Evolutionary conservation across 2,888 invertebrate genomes (phyloP), one percentile per base, ranked within the genome.

Genomic region (Muschampia plurimacula): DNA sequence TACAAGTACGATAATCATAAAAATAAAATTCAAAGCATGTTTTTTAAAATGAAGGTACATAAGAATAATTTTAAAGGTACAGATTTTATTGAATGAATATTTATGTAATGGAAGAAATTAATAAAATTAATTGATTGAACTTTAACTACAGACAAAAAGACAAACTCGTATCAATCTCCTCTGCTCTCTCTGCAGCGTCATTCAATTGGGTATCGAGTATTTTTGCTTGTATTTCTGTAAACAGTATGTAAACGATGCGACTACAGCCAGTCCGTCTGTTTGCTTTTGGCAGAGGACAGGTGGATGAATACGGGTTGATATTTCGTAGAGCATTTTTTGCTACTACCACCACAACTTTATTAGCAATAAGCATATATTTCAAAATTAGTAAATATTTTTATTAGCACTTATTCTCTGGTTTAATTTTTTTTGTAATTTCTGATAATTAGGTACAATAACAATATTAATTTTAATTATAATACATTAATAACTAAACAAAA

Each of bases 171-270:
- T 8, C 8, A 64, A 52, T 15, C 63, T 49, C 64, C 36, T 72
- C 44, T 62, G 63, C 46, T 44, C 72, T 57, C 67, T 64, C 72
- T 44, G 55, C 72, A 36, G 39, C 44, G 39, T 7, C 15, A 77
- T 76, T 75, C 77, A 74, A 78, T 76, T 74, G 74, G 77, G 80
- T 78, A 81, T 80, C 73, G 80, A 75, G 78, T 69, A 78, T 80
- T 83, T 83, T 84, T 83, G 83, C 82, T 90, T 84, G 79, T 90
- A 80, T 91, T 88, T 90, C 85, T 89, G 91, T 89, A 89, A 92
- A 92, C 87, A 90, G 85, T 89, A 90, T 91, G 91, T 91, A 91
- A 92, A 91, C 91, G 90, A 91, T 82, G 81, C 84, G 85, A 84
- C 82, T 87, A 86, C 86, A 86, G 84, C 86, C 85, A 80, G 83